phyloP scores from a whole-genome alignment of 2,113 vertebrate genomes.

The Oreochromis tanganicae region DNA sequence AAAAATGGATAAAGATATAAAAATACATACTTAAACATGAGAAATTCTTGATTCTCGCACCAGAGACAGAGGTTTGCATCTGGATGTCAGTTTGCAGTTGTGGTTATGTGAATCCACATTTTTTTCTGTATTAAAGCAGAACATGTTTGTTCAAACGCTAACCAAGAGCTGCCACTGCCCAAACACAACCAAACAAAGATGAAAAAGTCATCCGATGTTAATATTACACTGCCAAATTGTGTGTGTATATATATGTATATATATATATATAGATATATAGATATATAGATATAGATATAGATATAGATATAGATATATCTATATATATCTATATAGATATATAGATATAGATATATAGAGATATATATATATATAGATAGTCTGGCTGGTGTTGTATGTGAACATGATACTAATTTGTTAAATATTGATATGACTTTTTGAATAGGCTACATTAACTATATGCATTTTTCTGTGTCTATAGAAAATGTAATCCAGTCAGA shows the following conservation, averaged over 20 bases:
- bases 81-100: neutral
- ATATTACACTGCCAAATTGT: neutral
- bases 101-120: neutral
- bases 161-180: neutral
- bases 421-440: neutral
- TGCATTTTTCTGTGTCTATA: neutral
- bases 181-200: neutral
- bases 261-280: too few species aligned
- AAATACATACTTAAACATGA: neutral
- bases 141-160: neutral
- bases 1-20: neutral
- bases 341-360: neutral
- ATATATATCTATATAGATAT: too few species aligned
- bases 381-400: neutral
- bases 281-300: neutral
- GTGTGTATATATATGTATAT: rapidly evolving
- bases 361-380: rapidly evolving
- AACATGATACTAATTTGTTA: neutral
- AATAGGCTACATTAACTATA: neutral
- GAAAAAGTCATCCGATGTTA: neutral
- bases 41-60: neutral
- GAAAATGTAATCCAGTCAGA: neutral
- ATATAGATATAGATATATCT: too few species aligned
- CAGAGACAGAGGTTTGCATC: neutral
- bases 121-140: neutral